Conservation (phyloP, 2,113 vertebrate species). For the Microtus richardsoni region DNA sequence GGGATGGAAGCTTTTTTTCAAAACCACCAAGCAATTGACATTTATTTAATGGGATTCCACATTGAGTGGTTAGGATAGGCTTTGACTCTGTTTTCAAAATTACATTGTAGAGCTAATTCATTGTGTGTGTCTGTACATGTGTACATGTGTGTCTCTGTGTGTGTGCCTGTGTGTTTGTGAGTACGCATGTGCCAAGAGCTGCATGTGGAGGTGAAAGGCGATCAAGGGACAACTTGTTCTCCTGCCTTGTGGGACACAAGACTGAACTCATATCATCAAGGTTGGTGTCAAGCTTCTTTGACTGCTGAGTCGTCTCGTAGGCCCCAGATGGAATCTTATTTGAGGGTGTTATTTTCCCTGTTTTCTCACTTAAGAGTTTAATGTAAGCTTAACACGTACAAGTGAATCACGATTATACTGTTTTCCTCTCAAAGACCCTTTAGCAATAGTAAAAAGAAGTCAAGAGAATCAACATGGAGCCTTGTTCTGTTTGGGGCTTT, state of each 20-base stretch:
- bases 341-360: not conserved
- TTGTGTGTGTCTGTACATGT: not conserved
- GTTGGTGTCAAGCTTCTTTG: not conserved
- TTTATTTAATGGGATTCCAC: slow-evolving; percentile 12
- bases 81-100: not conserved
- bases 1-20: not conserved
- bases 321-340: not conserved
- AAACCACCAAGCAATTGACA: not conserved
- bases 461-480: not conserved
- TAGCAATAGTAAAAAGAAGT: slow-evolving; percentile 2
- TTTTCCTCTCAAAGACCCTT: not conserved
- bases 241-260: not conserved
- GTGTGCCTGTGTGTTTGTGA: not conserved
- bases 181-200: not conserved
- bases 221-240: not conserved
- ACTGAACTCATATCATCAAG: too few relatives aligned
- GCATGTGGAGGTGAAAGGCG: too few relatives aligned
- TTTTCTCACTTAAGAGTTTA: slow-evolving; percentile 25
- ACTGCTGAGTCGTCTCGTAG: not conserved
- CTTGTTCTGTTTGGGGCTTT: not conserved
- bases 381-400: not conserved
- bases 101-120: not conserved
- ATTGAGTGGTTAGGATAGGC: not conserved
- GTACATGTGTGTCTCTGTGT: not conserved
- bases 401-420: not conserved